Conservation (phyloP, 2,888 invertebrate species). For the Ectemnius continuus region DNA sequence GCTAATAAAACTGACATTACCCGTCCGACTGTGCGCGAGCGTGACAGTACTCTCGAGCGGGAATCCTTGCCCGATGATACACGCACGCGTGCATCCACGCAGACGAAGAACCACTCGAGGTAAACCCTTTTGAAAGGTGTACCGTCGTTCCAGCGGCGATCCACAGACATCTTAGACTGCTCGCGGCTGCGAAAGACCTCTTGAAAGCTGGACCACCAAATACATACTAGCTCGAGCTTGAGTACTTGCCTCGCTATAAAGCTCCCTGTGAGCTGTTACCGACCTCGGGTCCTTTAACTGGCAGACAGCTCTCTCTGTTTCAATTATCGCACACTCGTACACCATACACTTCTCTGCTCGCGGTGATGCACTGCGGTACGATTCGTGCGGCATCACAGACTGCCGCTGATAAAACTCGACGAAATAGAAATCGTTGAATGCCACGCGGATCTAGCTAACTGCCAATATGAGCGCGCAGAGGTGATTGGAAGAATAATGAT, state of each 20-base stretch:
- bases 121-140: slow-evolving; percentile 29
- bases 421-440: background rate
- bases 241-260: background rate
- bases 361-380: too few relatives aligned
- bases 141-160: slow-evolving; percentile 21
- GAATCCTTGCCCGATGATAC: background rate
- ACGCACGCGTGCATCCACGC: too few relatives aligned
- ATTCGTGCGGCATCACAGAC: background rate
- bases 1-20: slow-evolving; percentile 16
- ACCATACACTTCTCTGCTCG: background rate
- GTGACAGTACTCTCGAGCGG: slow-evolving; percentile 6
- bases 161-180: slow-evolving; percentile 31
- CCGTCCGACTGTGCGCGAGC: slow-evolving; percentile 11
- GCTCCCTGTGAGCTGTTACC: background rate
- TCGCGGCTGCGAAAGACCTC: slow-evolving; percentile 31
- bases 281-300: slow-evolving; percentile 10
- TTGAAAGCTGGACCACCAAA: slow-evolving; percentile 43
- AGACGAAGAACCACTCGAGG: slow-evolving; percentile 17
- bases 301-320: slow-evolving; percentile 12
- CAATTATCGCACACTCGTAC: slow-evolving; percentile 3
- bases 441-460: background rate
- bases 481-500: too few relatives aligned
- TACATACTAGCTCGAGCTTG: slow-evolving; percentile 40
- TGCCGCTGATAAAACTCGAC: background rate
- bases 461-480: too few relatives aligned